Evolutionary conservation across 2,888 invertebrate species (phyloP), one percentile per base, ranked within the genome.

Genomic region (Polia nebulosa): DNA sequence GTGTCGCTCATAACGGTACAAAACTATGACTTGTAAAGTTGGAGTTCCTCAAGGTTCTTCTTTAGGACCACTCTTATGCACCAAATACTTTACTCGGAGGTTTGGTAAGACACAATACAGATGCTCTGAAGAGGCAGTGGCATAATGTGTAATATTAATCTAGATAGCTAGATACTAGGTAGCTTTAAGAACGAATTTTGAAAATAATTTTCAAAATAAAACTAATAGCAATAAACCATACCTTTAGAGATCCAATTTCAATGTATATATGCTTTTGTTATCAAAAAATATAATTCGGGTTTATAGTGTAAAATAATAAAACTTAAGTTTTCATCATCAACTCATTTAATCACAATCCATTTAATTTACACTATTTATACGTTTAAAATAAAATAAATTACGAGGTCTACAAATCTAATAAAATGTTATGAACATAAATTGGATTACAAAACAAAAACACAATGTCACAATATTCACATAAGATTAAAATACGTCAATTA

Each of bases 291-390:
- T 44, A 32, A 22, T 15, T 47, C 7, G 29, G 17, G 2, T 57
- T 41, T 1, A n/a, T 3, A 39, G 6, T 8, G 4, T 9, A n/a
- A 27, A 6, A 34, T 49, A 55, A 64, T 36, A 39, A 25, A 55
- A 66, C 32, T 57, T 36, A 27, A 47, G 17, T n/a, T 56, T 68
- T 56, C 47, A 63, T 71, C 62, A 20, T 80, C 72, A 76, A 83
- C 74, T 80, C 73, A 76, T 89, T 87, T 89, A 89, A 81, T 89
- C 86, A 87, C 84, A 87, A 86, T 75, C 27, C 70, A 83, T 81
- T 82, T 84, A 63, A 77, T 83, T 82, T 77, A 80, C 76, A 79
- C 66, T 58, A 71, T 74, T 82, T 76, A 76, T 81, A 85, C 85
- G 82, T 75, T 68, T 62, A 41, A 49, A 80, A 61, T 81, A 65